Conservation (phyloP, 2,797 vertebrate species). For the Hapalemur alaotrensis region DNA sequence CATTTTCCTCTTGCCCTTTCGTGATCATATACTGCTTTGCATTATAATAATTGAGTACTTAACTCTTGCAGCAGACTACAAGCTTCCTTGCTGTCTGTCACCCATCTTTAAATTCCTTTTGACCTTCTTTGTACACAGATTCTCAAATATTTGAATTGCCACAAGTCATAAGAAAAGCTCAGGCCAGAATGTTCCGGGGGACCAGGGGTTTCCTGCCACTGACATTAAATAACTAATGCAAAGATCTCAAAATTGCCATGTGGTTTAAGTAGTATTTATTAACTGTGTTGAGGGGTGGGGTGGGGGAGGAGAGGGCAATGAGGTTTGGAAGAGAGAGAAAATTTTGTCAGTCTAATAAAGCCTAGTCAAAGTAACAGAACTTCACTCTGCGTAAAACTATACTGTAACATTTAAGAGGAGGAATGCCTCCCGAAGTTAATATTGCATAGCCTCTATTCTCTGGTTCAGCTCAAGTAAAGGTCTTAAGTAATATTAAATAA, state of each 20-base stretch:
- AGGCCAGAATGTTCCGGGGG: neutral
- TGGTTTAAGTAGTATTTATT: neutral
- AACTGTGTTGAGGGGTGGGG: neutral
- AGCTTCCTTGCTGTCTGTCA: neutral
- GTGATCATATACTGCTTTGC: neutral
- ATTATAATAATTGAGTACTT: neutral
- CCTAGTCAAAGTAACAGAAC: neutral
- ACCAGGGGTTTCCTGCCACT: neutral
- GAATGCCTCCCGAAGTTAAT: neutral
- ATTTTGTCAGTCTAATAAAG: neutral
- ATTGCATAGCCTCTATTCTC: neutral
- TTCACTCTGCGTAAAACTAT: neutral
- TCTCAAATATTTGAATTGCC: slow-evolving; percentile 60
- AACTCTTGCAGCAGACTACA: neutral
- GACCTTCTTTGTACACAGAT: slow-evolving; percentile 13
- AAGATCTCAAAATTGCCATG: slow-evolving; percentile 32
- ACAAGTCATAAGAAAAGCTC: slow-evolving; percentile 47
- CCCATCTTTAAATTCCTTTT: slow-evolving; percentile 6
- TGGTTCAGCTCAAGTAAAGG: slow-evolving; percentile 24
- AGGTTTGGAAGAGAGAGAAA: neutral
- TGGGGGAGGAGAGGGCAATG: neutral
- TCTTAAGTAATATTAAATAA: slow-evolving; percentile 54
- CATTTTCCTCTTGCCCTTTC: slow-evolving; percentile 38
- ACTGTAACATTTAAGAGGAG: slow-evolving; percentile 15
- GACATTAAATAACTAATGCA: slow-evolving; percentile 45